Base-by-base conservation (phyloP, 2,797 vertebrate genomes). In the Sebastes elongatus region DNA sequence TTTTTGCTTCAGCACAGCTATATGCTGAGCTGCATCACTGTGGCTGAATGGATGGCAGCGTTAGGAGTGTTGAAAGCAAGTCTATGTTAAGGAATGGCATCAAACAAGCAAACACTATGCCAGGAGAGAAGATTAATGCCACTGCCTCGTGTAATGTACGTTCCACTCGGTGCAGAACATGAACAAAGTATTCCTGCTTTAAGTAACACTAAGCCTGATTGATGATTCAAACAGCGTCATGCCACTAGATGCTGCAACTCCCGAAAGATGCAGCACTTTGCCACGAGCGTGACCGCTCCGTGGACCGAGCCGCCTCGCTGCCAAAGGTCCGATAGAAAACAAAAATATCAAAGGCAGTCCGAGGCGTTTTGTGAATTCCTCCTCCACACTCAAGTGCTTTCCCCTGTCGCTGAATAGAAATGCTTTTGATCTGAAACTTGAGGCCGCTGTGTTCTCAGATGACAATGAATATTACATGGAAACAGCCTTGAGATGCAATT, bases 381-480 rank as follows among this genome's bases (percentile, higher is more conserved):
- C 88, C 84, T 88, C 85, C 91, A 83, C 86, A 86, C 85, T 92
- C 88, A 91, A 94, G 90, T 88, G 87, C 87, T 88, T 89, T 92
- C 89, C 91, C 90, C 87, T 86, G 92, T 91, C 88, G 88, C 90
- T 87, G 91, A 94, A 94, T 83, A 86, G 88, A 93, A 93, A 93
- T 78, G 88, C 92, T 86, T 95, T 95, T 94, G 94, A 95, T 95
- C 93, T 95, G 55, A 94, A 94, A 93, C 91, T 93, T 84, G 84
- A 92, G 90, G 84, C 89, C 42, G 64, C 85, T 82, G 87, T 91
- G 87, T 89, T 94, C 92, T 92, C 89, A 83, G 90, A 93, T 90
- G 89, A 94, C 91, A 88, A 93, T 94, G 93, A 96, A 95, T 94
- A 93, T 94, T 94, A 90, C 93, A 95, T 94, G 87, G 89, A 88